phyloP scores from a whole-genome alignment of 2,797 vertebrate species.

The Salarias fasciatus region DNA sequence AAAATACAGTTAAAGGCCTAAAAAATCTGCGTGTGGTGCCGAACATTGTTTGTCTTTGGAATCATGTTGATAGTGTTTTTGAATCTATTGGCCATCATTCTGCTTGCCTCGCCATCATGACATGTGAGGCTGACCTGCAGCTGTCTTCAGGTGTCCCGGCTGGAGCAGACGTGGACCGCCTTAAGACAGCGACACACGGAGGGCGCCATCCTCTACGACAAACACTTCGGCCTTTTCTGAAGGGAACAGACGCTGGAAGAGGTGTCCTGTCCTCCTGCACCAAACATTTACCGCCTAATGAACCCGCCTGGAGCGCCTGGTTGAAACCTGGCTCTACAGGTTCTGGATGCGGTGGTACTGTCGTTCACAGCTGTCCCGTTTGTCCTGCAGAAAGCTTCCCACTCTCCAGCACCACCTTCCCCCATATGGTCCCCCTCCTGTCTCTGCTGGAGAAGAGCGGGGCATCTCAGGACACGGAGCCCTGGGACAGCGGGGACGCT shows the following conservation, averaged over 20 bases:
- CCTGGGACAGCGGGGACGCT: constrained; percentile 87
- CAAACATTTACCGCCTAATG: too few relatives aligned
- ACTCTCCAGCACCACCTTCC: constrained; percentile 88
- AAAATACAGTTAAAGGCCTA: too few relatives aligned
- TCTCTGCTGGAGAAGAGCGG: constrained; percentile 88
- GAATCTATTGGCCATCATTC: too few relatives aligned
- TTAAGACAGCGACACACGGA: constrained; percentile 93
- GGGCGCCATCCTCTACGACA: constrained; percentile 93
- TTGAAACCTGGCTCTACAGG: too few relatives aligned
- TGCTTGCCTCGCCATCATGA: too few relatives aligned
- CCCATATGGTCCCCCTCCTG: constrained; percentile 91
- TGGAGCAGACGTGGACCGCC: constrained; percentile 92
- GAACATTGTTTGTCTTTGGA: too few relatives aligned
- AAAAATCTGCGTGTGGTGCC: too few relatives aligned
- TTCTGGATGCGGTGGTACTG: too few relatives aligned
- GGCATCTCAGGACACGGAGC: constrained; percentile 83
- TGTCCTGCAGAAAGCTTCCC: constrained; percentile 84
- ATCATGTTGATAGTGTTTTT: too few relatives aligned
- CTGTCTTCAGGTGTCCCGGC: constrained; percentile 88
- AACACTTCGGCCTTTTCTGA: constrained; percentile 92
- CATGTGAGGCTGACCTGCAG: too few relatives aligned
- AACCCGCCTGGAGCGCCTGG: too few relatives aligned
- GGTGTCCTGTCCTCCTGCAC: constrained; percentile 71
- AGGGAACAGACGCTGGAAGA: constrained; percentile 91
- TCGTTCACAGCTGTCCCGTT: background rate